A percentile compares a stretch with the other conserved stretches of the same genome.
phyloP scores from a whole-genome alignment of 2,113 vertebrate species.

The Dissostichus mawsoni region DNA sequence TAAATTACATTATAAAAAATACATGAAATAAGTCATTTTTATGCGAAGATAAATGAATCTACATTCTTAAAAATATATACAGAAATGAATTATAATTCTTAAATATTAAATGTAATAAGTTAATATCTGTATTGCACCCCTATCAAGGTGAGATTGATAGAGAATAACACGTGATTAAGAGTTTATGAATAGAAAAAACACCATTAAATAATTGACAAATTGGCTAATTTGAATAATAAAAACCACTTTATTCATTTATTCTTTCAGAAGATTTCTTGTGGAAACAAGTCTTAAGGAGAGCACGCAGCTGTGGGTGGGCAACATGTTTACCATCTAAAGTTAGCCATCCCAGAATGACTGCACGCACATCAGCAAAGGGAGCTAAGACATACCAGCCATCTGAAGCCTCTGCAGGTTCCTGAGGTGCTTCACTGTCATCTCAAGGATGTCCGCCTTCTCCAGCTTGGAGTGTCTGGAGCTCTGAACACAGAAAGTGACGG shows the following conservation, averaged over 20 bases:
- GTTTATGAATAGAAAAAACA: background rate
- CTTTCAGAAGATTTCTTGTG: background rate
- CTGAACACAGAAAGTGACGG: constrained; percentile 68
- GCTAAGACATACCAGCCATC: constrained; percentile 86
- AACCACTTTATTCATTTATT: background rate
- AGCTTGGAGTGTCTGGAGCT: constrained; percentile 96
- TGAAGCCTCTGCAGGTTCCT: constrained; percentile 92
- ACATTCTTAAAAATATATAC: too few species aligned
- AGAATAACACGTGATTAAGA: background rate
- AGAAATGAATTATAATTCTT: too few species aligned
- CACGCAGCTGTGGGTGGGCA: constrained; percentile 14
- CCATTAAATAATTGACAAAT: background rate
- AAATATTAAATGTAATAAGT: too few species aligned
- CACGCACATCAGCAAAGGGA: background rate
- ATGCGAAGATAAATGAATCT: too few species aligned
- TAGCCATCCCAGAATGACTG: constrained; percentile 1
- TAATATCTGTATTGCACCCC: too few species aligned
- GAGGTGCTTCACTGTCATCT: constrained; percentile 97
- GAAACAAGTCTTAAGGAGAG: background rate
- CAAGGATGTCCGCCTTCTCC: constrained; percentile 96
- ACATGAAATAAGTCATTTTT: too few species aligned
- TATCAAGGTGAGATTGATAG: background rate
- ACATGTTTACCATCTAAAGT: constrained; percentile 44
- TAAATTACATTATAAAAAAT: too few species aligned
- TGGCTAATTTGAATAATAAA: background rate